Evolutionary conservation across 2,797 vertebrate species (phyloP), one percentile per base, ranked within the genome.

Genomic region (Leucoraja ocellata): DNA sequence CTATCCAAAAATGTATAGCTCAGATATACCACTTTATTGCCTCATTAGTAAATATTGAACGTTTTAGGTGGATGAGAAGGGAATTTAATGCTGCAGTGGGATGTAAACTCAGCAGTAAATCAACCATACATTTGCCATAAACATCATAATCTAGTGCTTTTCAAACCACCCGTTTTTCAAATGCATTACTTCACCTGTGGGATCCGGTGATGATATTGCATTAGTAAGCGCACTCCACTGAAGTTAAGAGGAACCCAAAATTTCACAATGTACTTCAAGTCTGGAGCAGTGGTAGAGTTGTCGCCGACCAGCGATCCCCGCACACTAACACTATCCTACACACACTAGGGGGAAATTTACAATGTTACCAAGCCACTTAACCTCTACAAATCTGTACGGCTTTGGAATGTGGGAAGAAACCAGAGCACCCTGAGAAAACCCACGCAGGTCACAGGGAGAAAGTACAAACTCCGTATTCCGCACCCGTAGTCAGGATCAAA

Each of bases 1-100:
- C 14, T 63, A 63, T n/a, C 83, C n/a, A 86, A 54, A n/a, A 86
- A 61, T 86, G 61, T 86, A 86, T 63, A 91, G 88, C 65, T 32
- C 71, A 9, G 32, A 91, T 86, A 65, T 91, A 39, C 32, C 88
- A 91, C 46, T 73, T 91, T 91, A 39, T 36, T 73, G 39, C 32
- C 73, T 74, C 32, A 23, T 73, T 73, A 73, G 32, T 73, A 73
- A 91, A 71, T 71, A 73, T 39, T 21, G 36, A 91, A 91, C 39
- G 63, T 39, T 36, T 73, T 28, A 74, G 23, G 7, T 73, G 68
- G 39, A 73, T 73, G 25, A 65, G 21, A 73, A 28, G 21, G 1
- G 65, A 46, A 91, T 73, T 46, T 86, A 86, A 65, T 63, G 58
- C 63, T 63, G 25, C 16, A 63, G 83, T 91, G 65, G 36, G 32